phyloP scores from a whole-genome alignment of 2,113 vertebrate genomes.

The Zingel zingel region DNA sequence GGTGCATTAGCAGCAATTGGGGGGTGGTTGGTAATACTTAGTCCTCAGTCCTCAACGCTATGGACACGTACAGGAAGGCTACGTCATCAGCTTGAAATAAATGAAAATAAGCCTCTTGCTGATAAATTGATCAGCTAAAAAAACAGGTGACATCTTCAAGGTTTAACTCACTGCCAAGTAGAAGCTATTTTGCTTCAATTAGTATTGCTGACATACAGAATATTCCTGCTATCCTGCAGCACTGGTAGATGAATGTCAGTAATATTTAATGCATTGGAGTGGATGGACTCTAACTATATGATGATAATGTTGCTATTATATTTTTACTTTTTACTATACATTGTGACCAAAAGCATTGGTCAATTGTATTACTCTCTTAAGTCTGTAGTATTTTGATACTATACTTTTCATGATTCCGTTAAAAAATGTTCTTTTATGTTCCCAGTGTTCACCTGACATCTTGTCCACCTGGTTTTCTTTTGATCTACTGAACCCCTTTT shows the following conservation, averaged over 20 bases:
- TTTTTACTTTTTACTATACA: not conserved
- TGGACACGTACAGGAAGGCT: not conserved
- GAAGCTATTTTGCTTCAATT: not conserved
- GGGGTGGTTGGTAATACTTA: too few relatives aligned
- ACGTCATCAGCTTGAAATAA: conserved; percentile 16
- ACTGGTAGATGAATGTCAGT: not conserved
- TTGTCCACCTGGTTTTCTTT: not conserved
- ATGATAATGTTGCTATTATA: not conserved
- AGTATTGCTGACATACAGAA: conserved; percentile 3
- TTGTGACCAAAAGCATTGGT: not conserved
- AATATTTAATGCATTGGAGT: not conserved
- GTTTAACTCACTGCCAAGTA: conserved; percentile 18
- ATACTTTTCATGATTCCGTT: not conserved
- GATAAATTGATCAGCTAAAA: conserved; percentile 29
- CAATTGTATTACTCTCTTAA: not conserved
- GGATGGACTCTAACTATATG: not conserved
- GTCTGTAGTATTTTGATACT: not conserved
- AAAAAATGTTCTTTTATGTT: conserved; percentile 4
- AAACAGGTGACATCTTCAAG: conserved; percentile 11
- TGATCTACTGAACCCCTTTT: conserved; percentile 29
- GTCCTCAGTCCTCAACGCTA: too few relatives aligned
- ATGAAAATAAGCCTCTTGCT: conserved; percentile 30
- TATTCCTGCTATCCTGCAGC: not conserved
- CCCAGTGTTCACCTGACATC: conserved; percentile 10
- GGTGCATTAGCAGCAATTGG: too few relatives aligned